Conservation (phyloP, 2,113 vertebrate genomes). For the Ciconia stormi region DNA sequence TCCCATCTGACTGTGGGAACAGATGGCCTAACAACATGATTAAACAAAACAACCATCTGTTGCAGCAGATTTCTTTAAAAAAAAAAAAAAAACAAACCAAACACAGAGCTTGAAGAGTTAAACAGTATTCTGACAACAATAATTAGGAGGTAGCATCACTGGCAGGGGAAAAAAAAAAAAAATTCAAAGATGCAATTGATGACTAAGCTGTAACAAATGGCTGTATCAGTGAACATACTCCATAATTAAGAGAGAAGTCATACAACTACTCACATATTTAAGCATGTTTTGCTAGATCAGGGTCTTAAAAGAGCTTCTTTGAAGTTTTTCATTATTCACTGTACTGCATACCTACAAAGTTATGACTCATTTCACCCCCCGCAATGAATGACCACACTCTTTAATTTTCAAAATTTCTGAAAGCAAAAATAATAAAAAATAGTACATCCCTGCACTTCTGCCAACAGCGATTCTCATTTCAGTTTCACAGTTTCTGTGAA, state of each 20-base stretch:
- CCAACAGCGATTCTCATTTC: background rate
- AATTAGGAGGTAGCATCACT: background rate
- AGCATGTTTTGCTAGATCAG: background rate
- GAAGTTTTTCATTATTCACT: background rate
- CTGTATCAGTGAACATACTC: background rate
- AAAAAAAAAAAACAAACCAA: background rate
- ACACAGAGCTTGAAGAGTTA: background rate
- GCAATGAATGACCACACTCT: background rate
- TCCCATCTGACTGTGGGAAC: slow-evolving; percentile 34
- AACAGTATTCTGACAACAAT: background rate
- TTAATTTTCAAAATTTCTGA: background rate
- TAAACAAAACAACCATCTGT: slow-evolving; percentile 57
- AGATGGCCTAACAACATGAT: slow-evolving; percentile 45
- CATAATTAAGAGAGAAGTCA: background rate
- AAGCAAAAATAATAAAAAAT: background rate
- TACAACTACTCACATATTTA: background rate
- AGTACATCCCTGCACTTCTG: background rate
- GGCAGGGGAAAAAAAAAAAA: background rate
- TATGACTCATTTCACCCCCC: background rate
- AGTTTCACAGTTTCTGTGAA: background rate
- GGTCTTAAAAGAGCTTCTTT: background rate
- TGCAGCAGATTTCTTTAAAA: background rate
- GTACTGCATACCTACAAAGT: background rate
- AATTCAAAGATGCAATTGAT: background rate
- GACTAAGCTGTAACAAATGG: background rate